Evolutionary conservation across 2,888 invertebrate species (phyloP), one percentile per base, ranked within the genome.

Genomic region (Herminia tarsipennalis): DNA sequence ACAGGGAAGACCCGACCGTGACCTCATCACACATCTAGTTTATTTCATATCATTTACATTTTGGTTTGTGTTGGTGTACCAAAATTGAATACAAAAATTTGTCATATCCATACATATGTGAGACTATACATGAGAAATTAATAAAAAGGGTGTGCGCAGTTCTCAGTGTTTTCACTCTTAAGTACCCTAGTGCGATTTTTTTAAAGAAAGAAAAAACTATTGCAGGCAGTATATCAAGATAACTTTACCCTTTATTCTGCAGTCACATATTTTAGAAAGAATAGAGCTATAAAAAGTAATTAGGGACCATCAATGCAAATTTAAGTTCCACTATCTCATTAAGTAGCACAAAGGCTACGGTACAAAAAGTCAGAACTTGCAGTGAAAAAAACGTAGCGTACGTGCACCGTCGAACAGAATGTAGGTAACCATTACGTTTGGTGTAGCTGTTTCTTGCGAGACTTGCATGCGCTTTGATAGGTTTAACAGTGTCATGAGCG

Each of bases 371-470:
- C 41, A 29, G 48, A 39, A 29, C 9, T 30, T 34, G 22, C 13
- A 42, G 34, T 14, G 14, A 49, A 54, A 50, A 42, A 48, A 63
- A 32, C 21, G 28, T 29, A 25, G 21, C 25, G 39, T 36, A 21
- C 18, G 56, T 61, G 53, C 48, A 6, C 36, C 53, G 59, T 53
- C 45, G 64, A 57, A 57, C 58, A 55, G 46, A 74, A 66, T 62
- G 70, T 63, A 66, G 61, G 70, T 63, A 55, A 54, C 66, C 73
- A 76, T 76, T 76, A 67, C 57, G 45, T 58, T 63, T 63, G 67
- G 58, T 64, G 64, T 49, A 39, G 58, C 64, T 59, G 61, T 69
- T 71, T 72, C 70, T 69, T 69, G 57, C 51, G 36, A 52, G 36
- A 42, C 43, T 57, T 45, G 52, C 48, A 56, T 41, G 18, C 20